Base-by-base conservation (phyloP, 2,113 vertebrate genomes). In the Pipa parva region DNA sequence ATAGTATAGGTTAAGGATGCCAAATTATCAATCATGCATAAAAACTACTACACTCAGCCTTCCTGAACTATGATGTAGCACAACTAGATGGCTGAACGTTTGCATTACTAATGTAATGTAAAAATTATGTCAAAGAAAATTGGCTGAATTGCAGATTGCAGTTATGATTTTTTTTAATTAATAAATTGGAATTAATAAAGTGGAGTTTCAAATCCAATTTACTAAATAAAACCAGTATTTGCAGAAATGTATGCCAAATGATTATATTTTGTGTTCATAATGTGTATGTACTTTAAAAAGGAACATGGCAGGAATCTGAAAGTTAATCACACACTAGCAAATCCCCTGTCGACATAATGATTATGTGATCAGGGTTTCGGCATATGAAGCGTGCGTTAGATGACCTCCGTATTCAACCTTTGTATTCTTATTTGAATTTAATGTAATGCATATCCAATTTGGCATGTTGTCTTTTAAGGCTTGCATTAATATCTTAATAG, bases 271-370 rank as follows among this genome's bases (percentile, higher is more conserved):
- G 55, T 36, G 20, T 49, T 2, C 29, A 52, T 52, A 11, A 52
- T n/a, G n/a, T n/a, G 24, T 36, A 33, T 58, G 28, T 29, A 7
- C 31, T 58, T 58, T 2, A 17, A 18, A 36, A 17, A 21, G 31
- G 31, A n/a, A 58, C 52, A n/a, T 7, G 29, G 52, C n/a, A 3
- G 27, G 27, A 56, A 15, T 58, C 18, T 18, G 27, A 55, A 49
- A 45, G 25, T 0, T 1, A 29, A 9, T 2, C 70, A 59, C 57
- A 48, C 31, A 13, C 18, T 0, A 0, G 3, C 20, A 31, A 9
- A 0, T 1, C 0, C 0, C 9, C 50, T 0, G 0, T 18, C 18
- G 46, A 58, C 57, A 18, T 7, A 1, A 10, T 5, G 17, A 39
- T 6, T 3, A 18, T 1, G 27, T 21, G 17, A 33, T 25, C n/a